phyloP scores from a whole-genome alignment of 2,888 invertebrate species.

The Caenorhabditis sp. region DNA sequence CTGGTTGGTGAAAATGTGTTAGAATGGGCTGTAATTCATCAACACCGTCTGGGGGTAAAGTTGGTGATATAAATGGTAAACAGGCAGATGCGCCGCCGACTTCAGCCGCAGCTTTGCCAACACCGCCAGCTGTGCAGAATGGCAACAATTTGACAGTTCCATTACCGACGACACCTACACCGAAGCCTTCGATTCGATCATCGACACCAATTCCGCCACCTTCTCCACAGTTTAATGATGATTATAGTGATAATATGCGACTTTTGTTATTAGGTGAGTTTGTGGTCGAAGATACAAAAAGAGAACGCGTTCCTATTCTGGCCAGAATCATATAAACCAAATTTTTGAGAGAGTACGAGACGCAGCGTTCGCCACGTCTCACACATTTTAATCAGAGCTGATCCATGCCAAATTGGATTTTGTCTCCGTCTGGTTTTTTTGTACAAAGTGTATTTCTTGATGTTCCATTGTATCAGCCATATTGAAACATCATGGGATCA shows the following conservation, averaged over 20 bases:
- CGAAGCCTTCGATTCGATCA: neutral
- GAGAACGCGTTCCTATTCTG: constrained; percentile 13
- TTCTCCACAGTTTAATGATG: neutral
- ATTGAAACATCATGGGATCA: too few species aligned
- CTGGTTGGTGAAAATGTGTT: too few species aligned
- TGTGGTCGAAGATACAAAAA: neutral
- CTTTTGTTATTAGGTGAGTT: constrained; percentile 5
- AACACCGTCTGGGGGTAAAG: constrained; percentile 12
- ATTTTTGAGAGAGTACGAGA: too few species aligned
- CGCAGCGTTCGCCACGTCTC: too few species aligned
- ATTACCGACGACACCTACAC: neutral
- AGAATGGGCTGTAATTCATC: constrained; percentile 33
- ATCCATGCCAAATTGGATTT: too few species aligned
- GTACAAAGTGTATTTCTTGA: too few species aligned
- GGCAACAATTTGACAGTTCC: neutral
- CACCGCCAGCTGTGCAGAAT: neutral
- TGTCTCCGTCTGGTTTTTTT: too few species aligned
- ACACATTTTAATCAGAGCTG: too few species aligned
- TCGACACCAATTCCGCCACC: constrained; percentile 3
- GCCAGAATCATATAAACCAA: constrained; percentile 18
- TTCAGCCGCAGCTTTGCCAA: neutral
- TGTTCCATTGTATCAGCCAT: too few species aligned
- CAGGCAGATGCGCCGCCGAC: neutral
- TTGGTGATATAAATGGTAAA: neutral
- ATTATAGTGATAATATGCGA: neutral